Evolutionary conservation across 2,888 invertebrate species (phyloP).

Genomic region (Ryuthela nishihirai): DNA sequence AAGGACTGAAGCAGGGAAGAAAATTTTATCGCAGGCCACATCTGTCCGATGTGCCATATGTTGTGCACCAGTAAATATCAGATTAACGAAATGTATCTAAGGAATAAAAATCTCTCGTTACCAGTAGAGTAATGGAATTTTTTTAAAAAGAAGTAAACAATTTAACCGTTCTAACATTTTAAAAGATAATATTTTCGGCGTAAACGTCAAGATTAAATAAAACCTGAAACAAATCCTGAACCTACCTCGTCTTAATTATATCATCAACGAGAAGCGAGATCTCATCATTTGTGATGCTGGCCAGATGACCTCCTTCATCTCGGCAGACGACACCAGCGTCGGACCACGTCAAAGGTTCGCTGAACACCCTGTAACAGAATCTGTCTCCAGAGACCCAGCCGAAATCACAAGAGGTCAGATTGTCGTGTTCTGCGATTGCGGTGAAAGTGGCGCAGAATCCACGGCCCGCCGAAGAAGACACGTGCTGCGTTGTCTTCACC

Average conservation of each 20-base stretch:
- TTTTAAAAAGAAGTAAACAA: no score
- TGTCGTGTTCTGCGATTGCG: slow-evolving; percentile 35
- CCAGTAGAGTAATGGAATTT: no score
- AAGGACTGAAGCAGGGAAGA: no score
- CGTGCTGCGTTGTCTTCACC: not conserved
- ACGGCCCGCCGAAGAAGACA: not conserved
- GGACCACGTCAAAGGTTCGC: slow-evolving; percentile 61
- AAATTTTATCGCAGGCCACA: no score
- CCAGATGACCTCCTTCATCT: slow-evolving; percentile 63
- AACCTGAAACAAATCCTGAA: no score
- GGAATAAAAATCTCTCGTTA: no score
- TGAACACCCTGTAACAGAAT: slow-evolving; percentile 63
- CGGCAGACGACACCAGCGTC: slow-evolving; percentile 66
- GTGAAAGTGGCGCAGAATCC: slow-evolving; percentile 34
- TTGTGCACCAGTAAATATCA: no score
- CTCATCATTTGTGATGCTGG: slow-evolving; percentile 55
- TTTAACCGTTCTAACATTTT: no score
- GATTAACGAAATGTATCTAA: no score
- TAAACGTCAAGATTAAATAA: not conserved
- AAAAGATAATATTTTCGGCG: no score
- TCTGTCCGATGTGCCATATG: no score
- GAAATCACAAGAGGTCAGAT: slow-evolving; percentile 57
- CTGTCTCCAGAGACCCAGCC: slow-evolving; percentile 66
- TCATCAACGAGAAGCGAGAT: slow-evolving; percentile 15
- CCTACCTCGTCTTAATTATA: slow-evolving; percentile 21